Evolutionary conservation across 2,888 invertebrate genomes (phyloP).

Genomic region (Aporophyla nigra): DNA sequence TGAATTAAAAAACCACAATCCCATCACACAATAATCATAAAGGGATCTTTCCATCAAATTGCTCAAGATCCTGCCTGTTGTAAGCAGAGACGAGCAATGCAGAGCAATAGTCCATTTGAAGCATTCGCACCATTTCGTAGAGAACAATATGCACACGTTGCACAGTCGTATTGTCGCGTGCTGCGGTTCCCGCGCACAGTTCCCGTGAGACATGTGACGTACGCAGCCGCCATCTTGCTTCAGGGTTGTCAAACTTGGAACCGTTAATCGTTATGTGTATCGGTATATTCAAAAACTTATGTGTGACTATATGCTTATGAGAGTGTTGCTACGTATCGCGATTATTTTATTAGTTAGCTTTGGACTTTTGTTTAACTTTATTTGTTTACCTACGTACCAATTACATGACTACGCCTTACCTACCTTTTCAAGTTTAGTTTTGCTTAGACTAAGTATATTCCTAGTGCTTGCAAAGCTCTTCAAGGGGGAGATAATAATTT

Average conservation of each 20-base stretch:
- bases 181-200: slow-evolving; percentile 62
- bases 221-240: slow-evolving; percentile 20
- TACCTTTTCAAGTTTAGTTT: not conserved
- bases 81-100: slow-evolving; percentile 31
- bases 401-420: not conserved
- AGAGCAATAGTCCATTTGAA: slow-evolving; percentile 26
- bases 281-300: not conserved
- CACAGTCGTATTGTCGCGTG: slow-evolving; percentile 71
- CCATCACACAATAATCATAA: slow-evolving; percentile 45
- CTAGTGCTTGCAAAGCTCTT: not conserved
- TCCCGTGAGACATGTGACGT: slow-evolving; percentile 66
- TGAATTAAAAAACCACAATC: slow-evolving; percentile 49
- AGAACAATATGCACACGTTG: slow-evolving; percentile 73
- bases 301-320: not conserved
- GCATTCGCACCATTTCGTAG: slow-evolving; percentile 67
- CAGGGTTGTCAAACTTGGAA: slow-evolving; percentile 46
- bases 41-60: slow-evolving; percentile 43
- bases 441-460: not conserved
- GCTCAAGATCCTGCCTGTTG: slow-evolving; percentile 61
- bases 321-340: too few species aligned
- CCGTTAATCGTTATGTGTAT: not conserved
- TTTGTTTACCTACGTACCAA: not conserved
- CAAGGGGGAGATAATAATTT: not conserved
- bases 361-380: not conserved
- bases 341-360: not conserved